A percentile compares a stretch with the other conserved stretches of the same genome.
Conservation (phyloP, 1,140 invertebrate genomes). For the Drosophila persimilis region DNA sequence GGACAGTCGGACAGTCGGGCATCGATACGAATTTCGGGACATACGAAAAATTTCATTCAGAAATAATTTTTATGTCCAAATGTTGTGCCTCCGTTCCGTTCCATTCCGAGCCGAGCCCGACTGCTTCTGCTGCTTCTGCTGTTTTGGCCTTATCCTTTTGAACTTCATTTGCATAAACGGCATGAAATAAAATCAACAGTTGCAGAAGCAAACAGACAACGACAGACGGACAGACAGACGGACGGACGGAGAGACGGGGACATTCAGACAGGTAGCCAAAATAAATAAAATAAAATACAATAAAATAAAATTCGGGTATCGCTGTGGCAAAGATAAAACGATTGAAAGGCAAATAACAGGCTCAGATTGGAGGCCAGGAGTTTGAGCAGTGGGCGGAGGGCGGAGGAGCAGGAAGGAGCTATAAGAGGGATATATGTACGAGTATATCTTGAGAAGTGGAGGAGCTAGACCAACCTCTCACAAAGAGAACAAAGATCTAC, state of each 20-base stretch:
- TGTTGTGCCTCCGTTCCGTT: conserved; percentile 34
- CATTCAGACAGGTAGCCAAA: conserved; percentile 65
- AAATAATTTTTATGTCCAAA: conserved; percentile 80
- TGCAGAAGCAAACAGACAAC: conserved; percentile 54
- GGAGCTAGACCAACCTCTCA: too few relatives aligned
- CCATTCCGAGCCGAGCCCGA: conserved; percentile 17
- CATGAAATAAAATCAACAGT: conserved; percentile 81
- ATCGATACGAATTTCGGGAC: conserved; percentile 72
- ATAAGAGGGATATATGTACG: not conserved
- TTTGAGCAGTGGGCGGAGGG: conserved; percentile 3
- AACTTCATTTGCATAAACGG: conserved; percentile 81
- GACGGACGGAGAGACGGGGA: conserved; percentile 1
- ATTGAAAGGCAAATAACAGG: conserved; percentile 55
- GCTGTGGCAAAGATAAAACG: conserved; percentile 66
- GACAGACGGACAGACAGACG: conserved; percentile 28
- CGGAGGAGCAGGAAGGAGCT: not conserved
- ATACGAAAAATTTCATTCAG: conserved; percentile 74
- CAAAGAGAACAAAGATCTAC: too few relatives aligned
- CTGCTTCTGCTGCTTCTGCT: conserved; percentile 40
- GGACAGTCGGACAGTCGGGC: conserved; percentile 31
- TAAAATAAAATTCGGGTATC: conserved; percentile 63
- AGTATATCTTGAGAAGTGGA: not conserved
- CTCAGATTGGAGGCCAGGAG: conserved; percentile 50
- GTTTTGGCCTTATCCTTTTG: conserved; percentile 79
- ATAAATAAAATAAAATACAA: conserved; percentile 51